Evolutionary conservation across 2,113 vertebrate genomes (phyloP).

Genomic region (Phrynosoma blainvillii): DNA sequence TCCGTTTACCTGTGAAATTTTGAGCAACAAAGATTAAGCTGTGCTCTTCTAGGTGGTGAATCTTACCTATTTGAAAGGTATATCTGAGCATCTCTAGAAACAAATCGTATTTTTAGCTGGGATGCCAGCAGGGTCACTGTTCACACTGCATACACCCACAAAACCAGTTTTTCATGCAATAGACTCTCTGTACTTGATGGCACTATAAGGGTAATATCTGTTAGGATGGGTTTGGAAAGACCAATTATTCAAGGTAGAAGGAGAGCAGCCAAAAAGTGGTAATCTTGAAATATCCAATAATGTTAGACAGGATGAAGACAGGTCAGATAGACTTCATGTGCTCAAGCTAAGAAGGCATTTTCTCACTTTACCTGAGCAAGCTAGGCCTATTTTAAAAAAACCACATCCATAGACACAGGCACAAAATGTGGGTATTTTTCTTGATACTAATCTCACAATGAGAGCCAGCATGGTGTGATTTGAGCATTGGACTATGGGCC

Average conservation of each 20-base stretch:
- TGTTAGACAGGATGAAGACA: slow-evolving; percentile 45
- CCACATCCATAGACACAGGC: too few relatives aligned
- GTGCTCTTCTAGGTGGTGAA: slow-evolving; percentile 52
- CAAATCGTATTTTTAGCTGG: slow-evolving; percentile 70
- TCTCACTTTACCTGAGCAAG: neutral
- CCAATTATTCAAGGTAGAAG: slow-evolving; percentile 59
- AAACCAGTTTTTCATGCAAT: slow-evolving; percentile 63
- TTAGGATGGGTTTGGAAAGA: slow-evolving; percentile 68
- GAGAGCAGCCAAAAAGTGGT: slow-evolving; percentile 53
- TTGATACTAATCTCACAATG: neutral
- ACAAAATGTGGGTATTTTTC: neutral
- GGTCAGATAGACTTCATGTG: slow-evolving; percentile 13
- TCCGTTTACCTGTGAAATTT: neutral
- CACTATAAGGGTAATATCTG: slow-evolving; percentile 56
- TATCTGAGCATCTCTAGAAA: slow-evolving; percentile 61
- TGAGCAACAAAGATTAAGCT: slow-evolving; percentile 61
- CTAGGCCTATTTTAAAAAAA: neutral
- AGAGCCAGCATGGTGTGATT: too few relatives aligned
- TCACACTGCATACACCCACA: slow-evolving; percentile 64
- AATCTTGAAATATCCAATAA: slow-evolving; percentile 56
- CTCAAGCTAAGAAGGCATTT: neutral
- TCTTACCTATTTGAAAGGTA: slow-evolving; percentile 68
- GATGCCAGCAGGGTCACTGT: slow-evolving; percentile 65
- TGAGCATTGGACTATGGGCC: too few relatives aligned
- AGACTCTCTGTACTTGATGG: slow-evolving; percentile 16